These are phyloP conservation scores for Adoxophyes honmai DNA, from an alignment of 1,140 invertebrate species.

Conservation along the genomic window DNA sequence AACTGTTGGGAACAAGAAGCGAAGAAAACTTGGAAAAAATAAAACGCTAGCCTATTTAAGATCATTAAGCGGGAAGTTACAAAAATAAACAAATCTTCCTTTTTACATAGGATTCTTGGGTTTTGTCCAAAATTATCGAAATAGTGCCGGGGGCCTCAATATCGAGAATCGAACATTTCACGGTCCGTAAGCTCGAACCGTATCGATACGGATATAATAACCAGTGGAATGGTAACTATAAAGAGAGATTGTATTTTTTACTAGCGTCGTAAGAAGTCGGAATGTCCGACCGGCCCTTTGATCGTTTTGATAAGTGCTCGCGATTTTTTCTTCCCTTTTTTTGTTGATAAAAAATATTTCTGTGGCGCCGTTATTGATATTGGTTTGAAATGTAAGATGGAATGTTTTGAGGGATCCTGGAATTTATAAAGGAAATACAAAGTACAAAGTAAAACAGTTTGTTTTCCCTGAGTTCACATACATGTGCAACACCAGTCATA, in stretches of 20 bases:
- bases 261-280: conserved; percentile 74
- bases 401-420: conserved; percentile 33
- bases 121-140: conserved; percentile 38
- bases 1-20: too few species aligned
- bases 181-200: conserved; percentile 65
- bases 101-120: conserved; percentile 4
- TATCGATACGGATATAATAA: conserved; percentile 74
- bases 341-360: conserved; percentile 52
- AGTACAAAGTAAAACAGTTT: too few species aligned
- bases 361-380: conserved; percentile 46
- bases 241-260: conserved; percentile 77
- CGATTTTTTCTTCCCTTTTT: conserved; percentile 50
- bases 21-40: too few species aligned
- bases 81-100: conserved; percentile 9
- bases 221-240: conserved; percentile 76
- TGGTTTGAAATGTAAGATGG: conserved; percentile 35
- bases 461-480: too few species aligned
- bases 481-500: conserved; percentile 17
- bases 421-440: background rate
- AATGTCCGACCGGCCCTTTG: conserved; percentile 72
- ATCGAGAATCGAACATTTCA: conserved; percentile 64
- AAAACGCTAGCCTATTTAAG: too few species aligned
- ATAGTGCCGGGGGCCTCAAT: conserved; percentile 44
- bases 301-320: conserved; percentile 71
- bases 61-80: too few species aligned